A percentile compares a stretch with the other conserved stretches of the same genome.
phyloP scores from a whole-genome alignment of 2,797 vertebrate species.

The Onychomys leucogaster region DNA sequence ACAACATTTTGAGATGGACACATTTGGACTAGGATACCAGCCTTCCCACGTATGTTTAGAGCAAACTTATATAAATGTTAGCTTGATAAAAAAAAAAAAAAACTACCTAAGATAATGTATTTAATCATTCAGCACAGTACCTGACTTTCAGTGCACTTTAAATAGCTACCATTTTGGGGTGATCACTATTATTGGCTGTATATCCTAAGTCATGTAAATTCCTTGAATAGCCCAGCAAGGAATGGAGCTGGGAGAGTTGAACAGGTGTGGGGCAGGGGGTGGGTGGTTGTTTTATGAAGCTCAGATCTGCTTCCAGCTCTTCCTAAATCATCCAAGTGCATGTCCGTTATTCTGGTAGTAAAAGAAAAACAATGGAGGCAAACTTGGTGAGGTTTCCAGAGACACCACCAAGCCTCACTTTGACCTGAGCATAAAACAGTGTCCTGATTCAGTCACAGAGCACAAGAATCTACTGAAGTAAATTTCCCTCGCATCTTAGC shows the following conservation, averaged over 20 bases:
- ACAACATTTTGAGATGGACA: neutral
- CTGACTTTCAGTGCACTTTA: neutral
- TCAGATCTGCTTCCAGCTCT: neutral
- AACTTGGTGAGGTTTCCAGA: slow-evolving; percentile 16
- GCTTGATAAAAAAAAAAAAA: too few species aligned
- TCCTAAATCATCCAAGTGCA: slow-evolving; percentile 1
- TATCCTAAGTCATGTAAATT: neutral
- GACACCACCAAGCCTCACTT: neutral
- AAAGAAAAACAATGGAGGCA: neutral
- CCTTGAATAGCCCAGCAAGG: neutral
- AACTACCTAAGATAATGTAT: neutral
- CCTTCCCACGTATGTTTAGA: neutral
- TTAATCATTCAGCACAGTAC: neutral
- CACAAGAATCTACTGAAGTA: neutral
- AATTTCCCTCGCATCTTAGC: neutral
- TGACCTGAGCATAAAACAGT: neutral
- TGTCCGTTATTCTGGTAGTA: slow-evolving; percentile 8
- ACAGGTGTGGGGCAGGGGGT: accelerated
- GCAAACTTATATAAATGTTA: neutral
- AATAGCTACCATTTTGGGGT: neutral
- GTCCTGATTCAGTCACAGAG: neutral
- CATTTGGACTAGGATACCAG: slow-evolving; percentile 12
- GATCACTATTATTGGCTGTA: neutral
- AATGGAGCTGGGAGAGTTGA: neutral
- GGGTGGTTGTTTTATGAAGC: neutral